Evolutionary conservation across 2,113 vertebrate species (phyloP).

Genomic region (Eonycteris spelaea): DNA sequence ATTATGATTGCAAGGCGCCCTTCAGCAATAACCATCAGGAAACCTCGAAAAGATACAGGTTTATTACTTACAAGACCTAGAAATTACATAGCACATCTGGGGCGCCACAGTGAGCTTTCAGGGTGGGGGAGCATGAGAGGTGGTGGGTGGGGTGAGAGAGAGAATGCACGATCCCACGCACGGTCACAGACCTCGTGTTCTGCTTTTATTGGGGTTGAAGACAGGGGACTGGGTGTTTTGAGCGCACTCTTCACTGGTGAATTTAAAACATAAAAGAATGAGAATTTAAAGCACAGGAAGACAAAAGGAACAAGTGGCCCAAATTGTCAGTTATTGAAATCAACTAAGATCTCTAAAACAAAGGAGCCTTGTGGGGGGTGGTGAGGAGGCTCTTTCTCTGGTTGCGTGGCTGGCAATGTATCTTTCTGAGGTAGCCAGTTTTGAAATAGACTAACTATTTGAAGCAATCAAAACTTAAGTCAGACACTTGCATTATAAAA

Average conservation of each 20-base stretch:
- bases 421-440: not conserved
- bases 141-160: too few relatives aligned
- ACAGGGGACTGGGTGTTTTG: not conserved
- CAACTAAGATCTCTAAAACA: not conserved
- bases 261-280: too few relatives aligned
- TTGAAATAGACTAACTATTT: not conserved
- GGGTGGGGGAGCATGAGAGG: not conserved
- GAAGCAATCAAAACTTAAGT: not conserved
- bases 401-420: not conserved
- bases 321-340: not conserved
- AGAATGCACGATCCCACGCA: too few relatives aligned
- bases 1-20: not conserved
- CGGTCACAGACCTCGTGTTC: not conserved
- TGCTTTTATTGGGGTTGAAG: not conserved
- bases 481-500: not conserved
- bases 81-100: not conserved
- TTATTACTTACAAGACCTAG: not conserved
- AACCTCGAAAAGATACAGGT: not conserved
- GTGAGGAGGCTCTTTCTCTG: too few relatives aligned
- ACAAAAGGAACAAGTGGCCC: too few relatives aligned
- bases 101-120: not conserved
- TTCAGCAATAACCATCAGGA: not conserved
- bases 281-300: too few relatives aligned
- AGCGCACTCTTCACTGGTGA: not conserved
- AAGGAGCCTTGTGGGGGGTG: not conserved